phyloP scores from a whole-genome alignment of 2,113 vertebrate genomes.

The Entomyzon cyanotis region DNA sequence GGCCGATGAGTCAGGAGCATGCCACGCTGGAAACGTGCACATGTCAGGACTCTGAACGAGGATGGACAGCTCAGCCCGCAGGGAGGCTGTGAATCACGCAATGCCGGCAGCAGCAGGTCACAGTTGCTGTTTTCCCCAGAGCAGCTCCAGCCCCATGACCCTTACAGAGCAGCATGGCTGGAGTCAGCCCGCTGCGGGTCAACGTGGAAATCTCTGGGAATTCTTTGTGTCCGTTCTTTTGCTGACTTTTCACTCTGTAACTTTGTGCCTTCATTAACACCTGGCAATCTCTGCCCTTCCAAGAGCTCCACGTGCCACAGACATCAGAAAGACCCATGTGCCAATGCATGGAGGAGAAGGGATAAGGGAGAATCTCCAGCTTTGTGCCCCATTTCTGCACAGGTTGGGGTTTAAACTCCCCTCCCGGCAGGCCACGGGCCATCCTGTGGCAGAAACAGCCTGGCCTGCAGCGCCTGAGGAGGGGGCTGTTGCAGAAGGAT shows the following conservation, averaged over 20 bases:
- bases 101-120: neutral
- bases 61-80: neutral
- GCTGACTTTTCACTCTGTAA: neutral
- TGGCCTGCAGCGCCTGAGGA: neutral
- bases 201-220: neutral
- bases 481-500: neutral
- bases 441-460: neutral
- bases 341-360: neutral
- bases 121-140: neutral
- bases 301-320: neutral
- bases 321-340: accelerated
- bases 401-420: neutral
- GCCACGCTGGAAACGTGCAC: neutral
- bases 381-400: neutral
- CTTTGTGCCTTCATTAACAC: neutral
- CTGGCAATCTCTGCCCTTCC: accelerated
- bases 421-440: accelerated
- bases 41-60: neutral
- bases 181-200: neutral
- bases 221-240: neutral
- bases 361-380: neutral
- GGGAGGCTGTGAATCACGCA: neutral
- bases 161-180: accelerated
- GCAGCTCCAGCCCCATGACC: neutral
- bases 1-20: neutral